Evolutionary conservation across 2,888 invertebrate genomes (phyloP), one percentile per base, ranked within the genome.

Genomic region (Arrhopalites spinosus): DNA sequence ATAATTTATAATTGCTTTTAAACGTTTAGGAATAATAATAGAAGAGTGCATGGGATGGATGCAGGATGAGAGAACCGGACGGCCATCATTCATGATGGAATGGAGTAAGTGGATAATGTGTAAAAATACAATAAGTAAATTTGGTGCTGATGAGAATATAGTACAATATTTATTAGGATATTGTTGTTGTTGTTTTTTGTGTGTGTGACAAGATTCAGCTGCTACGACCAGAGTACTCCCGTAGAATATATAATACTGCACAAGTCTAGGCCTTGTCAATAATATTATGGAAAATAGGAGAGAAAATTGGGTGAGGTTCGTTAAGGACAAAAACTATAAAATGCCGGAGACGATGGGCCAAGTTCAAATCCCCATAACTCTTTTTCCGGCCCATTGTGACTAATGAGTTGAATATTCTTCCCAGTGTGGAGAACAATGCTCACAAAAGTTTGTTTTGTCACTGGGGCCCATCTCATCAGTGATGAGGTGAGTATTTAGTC

Each of bases 311-410:
- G 66, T 66, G 66, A 66, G 66, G 66, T 66, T 66, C 66, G n/a
- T 66, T 66, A 43, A 36, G 66, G 43, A 66, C 23, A 59, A 25
- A 23, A 25, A 25, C 25, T 23, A 36, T 36, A 59, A 59, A 59
- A 13, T 59, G 59, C 2, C 23, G 7, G 25, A 25, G 59, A 27
- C 23, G 8, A 15, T 25, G 59, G 11, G 20, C 59, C 25, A 59
- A 59, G 59, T 59, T 59, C 20, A 53, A 72, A 64, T 72, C 63
- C 71, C 71, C 75, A 63, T 75, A 75, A 69, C 70, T 75, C 70
- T 69, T 69, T n/a, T 73, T 75, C 75, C 75, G 70, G 75, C 70
- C 75, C 47, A 50, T 75, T 75, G 75, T 75, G 64, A 61, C 70
- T 59, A 75, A 75, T 75, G 69, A 75, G 75, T 67, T 73, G 25